Evolutionary conservation across 2,888 invertebrate genomes (phyloP).

Genomic region (Nysson spinosus): DNA sequence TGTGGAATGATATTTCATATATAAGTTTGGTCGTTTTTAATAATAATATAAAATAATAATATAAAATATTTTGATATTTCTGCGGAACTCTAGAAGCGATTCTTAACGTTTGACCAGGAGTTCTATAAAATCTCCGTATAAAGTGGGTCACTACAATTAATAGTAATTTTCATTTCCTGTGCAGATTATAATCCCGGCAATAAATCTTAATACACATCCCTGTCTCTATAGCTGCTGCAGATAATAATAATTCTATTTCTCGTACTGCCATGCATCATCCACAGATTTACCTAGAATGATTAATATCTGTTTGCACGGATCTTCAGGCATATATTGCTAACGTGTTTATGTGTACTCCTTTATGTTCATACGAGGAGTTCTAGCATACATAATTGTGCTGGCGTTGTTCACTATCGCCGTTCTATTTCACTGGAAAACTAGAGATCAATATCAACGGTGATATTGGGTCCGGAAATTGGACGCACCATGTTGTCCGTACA

Average conservation of each 20-base stretch:
- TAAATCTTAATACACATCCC: slow-evolving; percentile 35
- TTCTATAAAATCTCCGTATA: neutral
- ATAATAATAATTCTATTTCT: slow-evolving; percentile 51
- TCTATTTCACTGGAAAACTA: slow-evolving; percentile 42
- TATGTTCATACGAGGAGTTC: slow-evolving; percentile 21
- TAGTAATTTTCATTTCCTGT: slow-evolving; percentile 9
- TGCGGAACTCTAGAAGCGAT: too few species aligned
- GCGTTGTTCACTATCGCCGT: slow-evolving; percentile 33
- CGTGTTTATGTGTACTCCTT: too few species aligned
- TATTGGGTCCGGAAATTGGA: slow-evolving; percentile 52
- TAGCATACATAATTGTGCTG: slow-evolving; percentile 49
- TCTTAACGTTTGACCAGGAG: too few species aligned
- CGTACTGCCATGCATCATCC: slow-evolving; percentile 39
- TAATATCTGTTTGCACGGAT: slow-evolving; percentile 43
- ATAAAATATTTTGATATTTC: too few species aligned
- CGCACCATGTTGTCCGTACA: slow-evolving; percentile 44
- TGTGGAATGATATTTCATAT: too few species aligned
- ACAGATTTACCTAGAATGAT: slow-evolving; percentile 49
- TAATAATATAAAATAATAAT: too few species aligned
- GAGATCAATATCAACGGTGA: slow-evolving; percentile 61
- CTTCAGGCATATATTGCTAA: slow-evolving; percentile 16
- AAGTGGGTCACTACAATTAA: slow-evolving; percentile 13
- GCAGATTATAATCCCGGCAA: slow-evolving; percentile 15
- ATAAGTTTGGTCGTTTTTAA: too few species aligned
- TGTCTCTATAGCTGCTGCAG: slow-evolving; percentile 6